Conservation (phyloP, 2,113 vertebrate species). For the Oceanodroma tethys region DNA sequence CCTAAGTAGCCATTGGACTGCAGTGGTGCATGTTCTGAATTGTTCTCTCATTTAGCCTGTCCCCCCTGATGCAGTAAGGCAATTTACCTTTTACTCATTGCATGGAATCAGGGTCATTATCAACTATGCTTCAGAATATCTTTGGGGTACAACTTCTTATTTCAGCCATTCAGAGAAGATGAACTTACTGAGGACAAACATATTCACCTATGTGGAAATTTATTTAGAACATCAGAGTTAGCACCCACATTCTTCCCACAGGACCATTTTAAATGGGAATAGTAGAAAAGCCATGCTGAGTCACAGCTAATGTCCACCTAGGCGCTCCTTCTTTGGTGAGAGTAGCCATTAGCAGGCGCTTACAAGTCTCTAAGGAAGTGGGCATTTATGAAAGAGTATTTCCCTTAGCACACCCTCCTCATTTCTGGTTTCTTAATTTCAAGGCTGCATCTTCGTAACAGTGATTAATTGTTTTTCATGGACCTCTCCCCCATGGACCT, state of each 20-base stretch:
- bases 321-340: neutral
- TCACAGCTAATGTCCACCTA: neutral
- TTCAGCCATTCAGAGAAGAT: neutral
- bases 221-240: neutral
- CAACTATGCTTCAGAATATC: neutral
- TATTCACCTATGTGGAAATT: neutral
- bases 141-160: neutral
- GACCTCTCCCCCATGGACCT: neutral
- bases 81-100: neutral
- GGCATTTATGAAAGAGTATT: neutral
- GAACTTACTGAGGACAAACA: neutral
- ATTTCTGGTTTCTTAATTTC: neutral
- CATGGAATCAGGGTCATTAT: neutral
- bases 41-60: neutral
- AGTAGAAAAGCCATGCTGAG: neutral
- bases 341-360: neutral
- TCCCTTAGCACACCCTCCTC: neutral
- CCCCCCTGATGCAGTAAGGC: neutral
- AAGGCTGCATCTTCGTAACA: neutral
- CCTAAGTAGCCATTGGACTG: neutral
- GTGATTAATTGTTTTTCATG: neutral
- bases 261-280: neutral
- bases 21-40: neutral
- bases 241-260: neutral
- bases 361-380: neutral